Conservation (phyloP, 2,113 vertebrate genomes). For the Petroica traversi region DNA sequence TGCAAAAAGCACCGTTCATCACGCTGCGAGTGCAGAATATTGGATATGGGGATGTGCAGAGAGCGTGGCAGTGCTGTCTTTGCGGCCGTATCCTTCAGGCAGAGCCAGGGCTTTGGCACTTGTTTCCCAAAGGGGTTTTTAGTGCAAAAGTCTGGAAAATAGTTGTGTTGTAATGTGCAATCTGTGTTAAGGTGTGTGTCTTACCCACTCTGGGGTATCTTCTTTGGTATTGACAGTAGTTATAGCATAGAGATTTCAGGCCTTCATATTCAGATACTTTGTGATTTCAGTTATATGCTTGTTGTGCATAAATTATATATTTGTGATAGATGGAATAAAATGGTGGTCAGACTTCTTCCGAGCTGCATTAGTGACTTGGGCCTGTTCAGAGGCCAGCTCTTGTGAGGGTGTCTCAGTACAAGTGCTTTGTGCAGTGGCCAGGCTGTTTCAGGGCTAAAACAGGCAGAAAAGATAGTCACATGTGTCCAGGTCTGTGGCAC, state of each 20-base stretch:
- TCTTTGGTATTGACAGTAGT: not conserved
- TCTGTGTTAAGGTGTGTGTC: not conserved
- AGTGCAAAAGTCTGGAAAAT: not conserved
- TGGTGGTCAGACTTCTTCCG: not conserved
- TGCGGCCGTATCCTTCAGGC: not conserved
- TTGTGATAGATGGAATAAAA: not conserved
- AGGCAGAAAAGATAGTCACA: not conserved
- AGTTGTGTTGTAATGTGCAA: not conserved
- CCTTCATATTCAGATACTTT: not conserved
- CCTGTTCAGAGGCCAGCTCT: not conserved
- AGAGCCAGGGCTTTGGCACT: not conserved
- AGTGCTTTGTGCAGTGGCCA: accelerated
- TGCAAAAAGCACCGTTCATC: not conserved
- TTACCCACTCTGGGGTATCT: not conserved
- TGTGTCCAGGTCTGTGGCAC: not conserved
- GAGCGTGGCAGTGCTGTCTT: accelerated
- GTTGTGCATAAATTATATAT: not conserved
- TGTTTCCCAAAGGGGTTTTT: not conserved
- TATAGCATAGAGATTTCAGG: not conserved
- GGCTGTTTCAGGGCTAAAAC: not conserved
- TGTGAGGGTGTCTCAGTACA: not conserved
- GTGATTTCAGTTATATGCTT: not conserved
- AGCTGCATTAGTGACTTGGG: not conserved
- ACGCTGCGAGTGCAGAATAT: accelerated
- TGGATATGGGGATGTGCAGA: accelerated